Evolutionary conservation across 2,888 invertebrate species (phyloP), one percentile per base, ranked within the genome.

Genomic region (Ceramica pisi): DNA sequence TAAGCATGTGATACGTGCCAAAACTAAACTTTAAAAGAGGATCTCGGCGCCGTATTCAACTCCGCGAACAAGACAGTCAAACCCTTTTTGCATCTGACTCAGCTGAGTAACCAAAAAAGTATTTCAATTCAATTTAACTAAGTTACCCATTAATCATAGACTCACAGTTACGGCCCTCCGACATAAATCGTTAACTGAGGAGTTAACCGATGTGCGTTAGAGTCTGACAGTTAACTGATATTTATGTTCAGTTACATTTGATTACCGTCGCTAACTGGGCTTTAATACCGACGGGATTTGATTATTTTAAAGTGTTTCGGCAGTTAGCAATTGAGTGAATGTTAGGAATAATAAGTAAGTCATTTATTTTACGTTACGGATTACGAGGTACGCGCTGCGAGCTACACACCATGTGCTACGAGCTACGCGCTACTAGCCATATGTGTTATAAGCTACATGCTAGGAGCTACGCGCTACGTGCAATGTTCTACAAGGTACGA

Each of bases 191-290:
- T 65, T 41, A 35, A 57, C 41, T 41, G 6, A 6, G 21, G 19
- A 71, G 44, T 65, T n/a, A 57, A 65, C 46, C 21, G 38, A 9
- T 0, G 21, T 35, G 26, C 63, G 50, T 57, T 23, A 57, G 14
- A 57, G 50, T n/a, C 16, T 9, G 50, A 50, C 60, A 62, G 71
- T 77, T 41, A 69, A 87, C 79, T 77, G 48, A 76, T 83, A 88
- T 87, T 86, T 86, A 88, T 81, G 81, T 59, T 31, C 16, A 16
- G 21, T 56, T 77, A 68, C 41, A 86, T 85, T 78, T 60, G 75
- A 85, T 86, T 84, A 81, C 16, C 8, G n/a, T 10, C 14, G 48
- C 16, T 8, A 19, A 53, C 21, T 55, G 31, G 31, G 23, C 10
- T 12, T 51, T 16, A 53, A n/a, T 12, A 16, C 48, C 8, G 1